Evolutionary conservation across 2,888 invertebrate species (phyloP).

Genomic region (Ommatoiulus sabulosus): DNA sequence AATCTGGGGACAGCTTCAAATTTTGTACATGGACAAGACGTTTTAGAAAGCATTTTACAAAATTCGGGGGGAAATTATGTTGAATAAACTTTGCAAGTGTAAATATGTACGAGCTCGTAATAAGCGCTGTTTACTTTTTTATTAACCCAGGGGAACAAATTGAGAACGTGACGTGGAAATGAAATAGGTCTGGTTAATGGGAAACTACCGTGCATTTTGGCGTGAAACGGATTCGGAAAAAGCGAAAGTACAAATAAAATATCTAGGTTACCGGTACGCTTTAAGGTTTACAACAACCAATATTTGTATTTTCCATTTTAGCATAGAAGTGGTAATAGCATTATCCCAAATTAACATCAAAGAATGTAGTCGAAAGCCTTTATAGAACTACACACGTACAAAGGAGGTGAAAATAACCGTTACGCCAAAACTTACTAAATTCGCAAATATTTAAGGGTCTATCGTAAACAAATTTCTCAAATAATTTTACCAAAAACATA

Average conservation of each 20-base stretch:
- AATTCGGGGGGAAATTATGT: too few species aligned
- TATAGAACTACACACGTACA: not conserved
- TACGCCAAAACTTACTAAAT: too few species aligned
- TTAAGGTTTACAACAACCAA: not conserved
- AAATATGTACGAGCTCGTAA: too few species aligned
- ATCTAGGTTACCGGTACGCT: not conserved
- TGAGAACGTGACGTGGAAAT: not conserved
- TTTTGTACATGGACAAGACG: too few species aligned
- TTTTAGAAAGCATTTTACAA: too few species aligned
- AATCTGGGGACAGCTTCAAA: too few species aligned
- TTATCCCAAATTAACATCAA: not conserved
- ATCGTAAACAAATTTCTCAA: too few species aligned
- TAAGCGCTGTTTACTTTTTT: too few species aligned
- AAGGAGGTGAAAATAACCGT: too few species aligned
- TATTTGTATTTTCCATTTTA: conserved; percentile 19
- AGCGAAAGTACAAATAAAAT: not conserved
- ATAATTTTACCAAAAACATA: too few species aligned
- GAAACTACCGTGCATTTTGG: not conserved
- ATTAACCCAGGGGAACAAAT: not conserved
- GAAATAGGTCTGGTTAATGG: not conserved
- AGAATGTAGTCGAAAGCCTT: not conserved
- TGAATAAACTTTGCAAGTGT: too few species aligned
- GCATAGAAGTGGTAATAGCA: not conserved
- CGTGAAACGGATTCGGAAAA: not conserved
- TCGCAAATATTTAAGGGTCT: too few species aligned